Percentiles rank a stretch among this genome's conserved stretches.
Conservation (phyloP, 2,113 vertebrate genomes). For the Nothoprocta pentlandii region DNA sequence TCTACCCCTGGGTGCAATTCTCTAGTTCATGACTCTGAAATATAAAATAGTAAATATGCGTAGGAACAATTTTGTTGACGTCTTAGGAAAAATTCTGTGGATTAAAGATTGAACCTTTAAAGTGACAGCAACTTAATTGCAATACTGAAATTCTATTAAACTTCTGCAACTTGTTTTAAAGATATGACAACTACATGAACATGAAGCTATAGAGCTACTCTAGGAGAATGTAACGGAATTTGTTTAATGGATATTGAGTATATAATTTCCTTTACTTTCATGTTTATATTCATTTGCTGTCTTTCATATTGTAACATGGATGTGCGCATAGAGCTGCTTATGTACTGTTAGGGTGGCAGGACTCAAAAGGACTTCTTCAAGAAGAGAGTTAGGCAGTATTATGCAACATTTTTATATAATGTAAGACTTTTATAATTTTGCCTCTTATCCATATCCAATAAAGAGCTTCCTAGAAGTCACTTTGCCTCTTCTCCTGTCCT, state of each 20-base stretch:
- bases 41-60: background rate
- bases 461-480: background rate
- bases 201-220: background rate
- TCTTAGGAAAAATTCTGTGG: too few species aligned
- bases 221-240: background rate
- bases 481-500: background rate
- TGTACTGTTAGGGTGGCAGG: background rate
- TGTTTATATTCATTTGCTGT: background rate
- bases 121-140: background rate
- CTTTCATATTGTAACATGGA: background rate
- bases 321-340: background rate
- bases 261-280: background rate
- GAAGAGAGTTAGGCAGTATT: background rate
- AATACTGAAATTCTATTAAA: background rate
- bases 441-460: background rate
- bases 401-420: background rate
- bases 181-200: too few species aligned
- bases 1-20: background rate
- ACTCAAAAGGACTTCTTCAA: background rate
- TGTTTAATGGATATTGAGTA: background rate
- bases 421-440: background rate
- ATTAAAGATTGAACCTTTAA: background rate
- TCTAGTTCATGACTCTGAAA: background rate
- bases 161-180: background rate
- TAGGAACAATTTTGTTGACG: background rate